Evolutionary conservation across 2,113 vertebrate species (phyloP), one percentile per base, ranked within the genome.

Genomic region (Scolopax mira): DNA sequence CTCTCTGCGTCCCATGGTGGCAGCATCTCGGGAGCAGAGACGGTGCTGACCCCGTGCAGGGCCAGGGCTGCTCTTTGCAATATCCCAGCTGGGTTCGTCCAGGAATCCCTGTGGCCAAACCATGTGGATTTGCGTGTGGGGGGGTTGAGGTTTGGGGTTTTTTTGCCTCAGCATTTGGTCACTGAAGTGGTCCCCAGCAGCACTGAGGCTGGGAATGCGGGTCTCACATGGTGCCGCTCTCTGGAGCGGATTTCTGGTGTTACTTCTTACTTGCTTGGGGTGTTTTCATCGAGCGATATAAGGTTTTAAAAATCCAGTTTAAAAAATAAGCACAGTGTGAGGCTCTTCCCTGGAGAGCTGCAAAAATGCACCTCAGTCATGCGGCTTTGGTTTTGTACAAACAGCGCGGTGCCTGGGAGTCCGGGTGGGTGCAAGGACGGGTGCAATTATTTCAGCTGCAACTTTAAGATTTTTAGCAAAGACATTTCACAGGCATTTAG

Each of bases 101-200:
- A 0, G 51, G 48, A 41, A 18, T 7, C 33, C 33, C 7, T n/a
- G 0, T 0, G 51, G 23, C 19, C 5, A 3, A 61, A 10, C 3
- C 9, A 1, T 1, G 35, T 0, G 4, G n/a, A 3, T 18, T 16
- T 1, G 3, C 1, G 1, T 3, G 66, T n/a, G 7, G 71, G 3
- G 54, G 54, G 49, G 5, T 7, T n/a, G n/a, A 39, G 6, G 0
- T 8, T 70, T 58, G 49, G 41, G 79, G 2, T 30, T 49, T 57
- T 33, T 41, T 42, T 4, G 18, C 5, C 0, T 5, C 24, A 2
- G 48, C 0, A 0, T 10, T 85, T 0, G 10, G 52, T 52, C 1
- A 5, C 24, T 14, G 0, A 12, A 0, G 39, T 2, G 1, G 2
- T n/a, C 11, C 3, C 42, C 0, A 4, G n/a, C 8, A 0, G 61